These are phyloP conservation scores for Smittia aterrima DNA, from an alignment of 2,888 invertebrate species.

Conservation along the genomic window DNA sequence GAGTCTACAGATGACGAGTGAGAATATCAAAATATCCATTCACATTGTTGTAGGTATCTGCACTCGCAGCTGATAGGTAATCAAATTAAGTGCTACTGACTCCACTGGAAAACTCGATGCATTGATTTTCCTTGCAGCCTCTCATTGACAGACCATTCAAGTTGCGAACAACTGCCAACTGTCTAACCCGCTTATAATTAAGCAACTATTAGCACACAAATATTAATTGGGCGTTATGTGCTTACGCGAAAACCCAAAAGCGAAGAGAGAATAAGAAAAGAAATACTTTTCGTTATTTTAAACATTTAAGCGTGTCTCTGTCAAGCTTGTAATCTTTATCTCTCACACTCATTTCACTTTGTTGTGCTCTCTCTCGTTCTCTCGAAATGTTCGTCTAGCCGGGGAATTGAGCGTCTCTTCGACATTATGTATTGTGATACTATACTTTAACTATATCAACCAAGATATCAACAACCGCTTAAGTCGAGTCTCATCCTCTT, in stretches of 20 bases:
- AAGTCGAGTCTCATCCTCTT: background rate
- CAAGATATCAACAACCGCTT: constrained; percentile 5
- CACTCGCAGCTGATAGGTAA: constrained; percentile 22
- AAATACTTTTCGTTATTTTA: constrained; percentile 17
- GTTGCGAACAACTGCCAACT: background rate
- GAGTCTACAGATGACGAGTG: constrained; percentile 18
- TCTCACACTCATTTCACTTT: background rate
- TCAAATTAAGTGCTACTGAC: constrained; percentile 17
- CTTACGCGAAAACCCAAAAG: constrained; percentile 1
- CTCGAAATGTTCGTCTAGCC: background rate
- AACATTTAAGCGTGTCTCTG: constrained; percentile 29
- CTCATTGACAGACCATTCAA: background rate
- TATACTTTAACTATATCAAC: too few relatives aligned
- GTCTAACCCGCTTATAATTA: background rate
- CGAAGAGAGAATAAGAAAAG: background rate
- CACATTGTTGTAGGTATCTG: background rate
- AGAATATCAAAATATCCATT: constrained; percentile 15
- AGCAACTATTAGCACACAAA: constrained; percentile 14
- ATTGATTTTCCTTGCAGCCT: background rate
- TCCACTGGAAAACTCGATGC: background rate
- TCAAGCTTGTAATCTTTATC: background rate
- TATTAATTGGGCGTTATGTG: constrained; percentile 4
- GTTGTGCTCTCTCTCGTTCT: background rate
- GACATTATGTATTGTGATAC: too few relatives aligned
- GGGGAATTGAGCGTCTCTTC: background rate